Conservation (phyloP, 2,113 vertebrate genomes). For the Anguilla rostrata region DNA sequence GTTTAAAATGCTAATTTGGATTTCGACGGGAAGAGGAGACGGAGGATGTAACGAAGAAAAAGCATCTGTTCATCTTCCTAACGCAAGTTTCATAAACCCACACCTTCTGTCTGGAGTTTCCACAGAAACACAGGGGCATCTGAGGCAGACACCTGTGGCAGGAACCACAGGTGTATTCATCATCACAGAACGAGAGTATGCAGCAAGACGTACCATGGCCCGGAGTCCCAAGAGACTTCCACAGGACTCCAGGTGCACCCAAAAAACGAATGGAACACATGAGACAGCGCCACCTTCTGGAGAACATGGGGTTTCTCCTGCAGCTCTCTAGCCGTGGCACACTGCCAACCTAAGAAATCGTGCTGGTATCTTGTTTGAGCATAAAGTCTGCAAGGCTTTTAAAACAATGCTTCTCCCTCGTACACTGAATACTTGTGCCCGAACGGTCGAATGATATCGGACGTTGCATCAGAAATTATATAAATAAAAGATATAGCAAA, state of each 20-base stretch:
- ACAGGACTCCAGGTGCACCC: background rate
- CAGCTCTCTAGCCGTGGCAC: background rate
- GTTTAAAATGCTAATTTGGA: background rate
- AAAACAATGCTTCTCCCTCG: background rate
- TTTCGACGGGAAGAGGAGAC: background rate
- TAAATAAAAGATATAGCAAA: background rate
- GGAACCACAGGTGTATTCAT: background rate
- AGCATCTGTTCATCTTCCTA: background rate
- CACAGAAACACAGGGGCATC: background rate
- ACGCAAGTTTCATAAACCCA: background rate
- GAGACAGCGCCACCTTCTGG: background rate
- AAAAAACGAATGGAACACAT: background rate
- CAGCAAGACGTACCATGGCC: background rate
- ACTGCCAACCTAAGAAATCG: background rate
- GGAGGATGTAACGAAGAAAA: background rate
- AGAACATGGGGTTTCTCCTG: background rate
- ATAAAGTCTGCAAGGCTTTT: background rate
- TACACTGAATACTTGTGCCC: background rate
- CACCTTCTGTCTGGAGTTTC: background rate
- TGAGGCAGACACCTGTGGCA: background rate
- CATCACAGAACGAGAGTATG: background rate
- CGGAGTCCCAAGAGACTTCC: background rate
- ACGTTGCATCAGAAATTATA: background rate
- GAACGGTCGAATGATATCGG: background rate
- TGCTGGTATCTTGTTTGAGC: background rate